phyloP scores from a whole-genome alignment of 1,140 invertebrate species.

The Papilio machaon region DNA sequence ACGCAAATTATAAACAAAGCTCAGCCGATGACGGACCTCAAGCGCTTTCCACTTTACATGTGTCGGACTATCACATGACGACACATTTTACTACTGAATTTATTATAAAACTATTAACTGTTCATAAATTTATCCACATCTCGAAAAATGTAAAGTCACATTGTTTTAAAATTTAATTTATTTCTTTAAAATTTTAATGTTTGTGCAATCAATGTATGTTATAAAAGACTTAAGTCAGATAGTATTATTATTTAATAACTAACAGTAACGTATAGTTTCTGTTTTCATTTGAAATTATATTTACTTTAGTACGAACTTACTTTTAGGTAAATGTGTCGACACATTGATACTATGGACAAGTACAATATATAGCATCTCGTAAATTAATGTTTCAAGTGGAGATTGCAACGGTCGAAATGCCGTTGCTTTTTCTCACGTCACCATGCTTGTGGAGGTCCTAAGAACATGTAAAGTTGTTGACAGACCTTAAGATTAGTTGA shows the following conservation, averaged over 20 bases:
- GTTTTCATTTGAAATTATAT: too few species aligned
- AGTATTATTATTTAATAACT: too few species aligned
- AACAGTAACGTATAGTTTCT: too few species aligned
- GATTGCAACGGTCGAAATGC: slow-evolving; percentile 38
- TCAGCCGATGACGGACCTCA: slow-evolving; percentile 59
- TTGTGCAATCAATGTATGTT: too few species aligned
- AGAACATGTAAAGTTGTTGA: background rate
- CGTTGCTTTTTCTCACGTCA: slow-evolving; percentile 44
- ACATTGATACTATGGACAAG: slow-evolving; percentile 45
- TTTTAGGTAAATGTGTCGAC: background rate
- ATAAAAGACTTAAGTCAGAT: too few species aligned
- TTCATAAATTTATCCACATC: too few species aligned
- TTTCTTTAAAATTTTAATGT: too few species aligned
- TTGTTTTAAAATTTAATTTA: too few species aligned
- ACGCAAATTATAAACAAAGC: slow-evolving; percentile 71
- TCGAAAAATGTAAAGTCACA: too few species aligned
- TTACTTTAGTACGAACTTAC: background rate
- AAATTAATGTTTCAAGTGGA: slow-evolving; percentile 61
- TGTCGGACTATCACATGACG: background rate
- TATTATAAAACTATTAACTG: too few species aligned
- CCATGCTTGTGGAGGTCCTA: background rate
- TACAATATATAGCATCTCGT: slow-evolving; percentile 48
- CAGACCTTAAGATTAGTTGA: background rate
- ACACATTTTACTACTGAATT: background rate
- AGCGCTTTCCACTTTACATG: slow-evolving; percentile 48